Conservation (phyloP, 2,113 vertebrate genomes). For the Tupaia chinensis region DNA sequence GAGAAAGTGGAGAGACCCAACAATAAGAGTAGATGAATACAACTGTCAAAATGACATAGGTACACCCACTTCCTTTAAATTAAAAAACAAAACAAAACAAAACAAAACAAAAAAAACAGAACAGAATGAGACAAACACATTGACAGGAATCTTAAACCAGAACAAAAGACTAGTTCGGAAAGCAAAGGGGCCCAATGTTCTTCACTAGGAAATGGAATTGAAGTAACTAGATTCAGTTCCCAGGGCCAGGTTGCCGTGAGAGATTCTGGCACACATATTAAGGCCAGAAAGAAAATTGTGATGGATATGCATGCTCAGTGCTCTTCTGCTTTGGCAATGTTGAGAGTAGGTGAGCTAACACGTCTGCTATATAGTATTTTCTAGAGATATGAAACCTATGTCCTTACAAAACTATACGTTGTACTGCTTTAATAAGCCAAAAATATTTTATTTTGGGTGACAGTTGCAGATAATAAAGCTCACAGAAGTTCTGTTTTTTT, state of each 20-base stretch:
- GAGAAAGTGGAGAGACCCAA: neutral
- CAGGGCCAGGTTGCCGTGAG: neutral
- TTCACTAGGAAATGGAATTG: neutral
- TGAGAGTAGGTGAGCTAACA: neutral
- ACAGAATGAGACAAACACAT: neutral
- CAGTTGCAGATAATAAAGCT: neutral
- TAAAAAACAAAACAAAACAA: neutral
- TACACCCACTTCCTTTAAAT: neutral
- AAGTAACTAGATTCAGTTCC: neutral
- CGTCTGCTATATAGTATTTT: neutral
- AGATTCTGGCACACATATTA: neutral
- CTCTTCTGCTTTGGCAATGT: neutral
- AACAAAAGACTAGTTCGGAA: conserved; percentile 1
- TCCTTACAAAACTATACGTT: neutral
- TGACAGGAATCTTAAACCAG: neutral
- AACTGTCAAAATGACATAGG: neutral
- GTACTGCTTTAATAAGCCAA: neutral
- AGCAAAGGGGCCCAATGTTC: neutral
- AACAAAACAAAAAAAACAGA: neutral
- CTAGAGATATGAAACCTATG: neutral
- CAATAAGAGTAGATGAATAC: neutral
- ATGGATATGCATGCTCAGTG: neutral
- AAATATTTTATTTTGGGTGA: neutral
- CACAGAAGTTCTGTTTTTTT: neutral
- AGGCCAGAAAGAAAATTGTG: neutral